Base-by-base conservation (phyloP, 2,797 vertebrate species). In the Podarcis siculus region DNA sequence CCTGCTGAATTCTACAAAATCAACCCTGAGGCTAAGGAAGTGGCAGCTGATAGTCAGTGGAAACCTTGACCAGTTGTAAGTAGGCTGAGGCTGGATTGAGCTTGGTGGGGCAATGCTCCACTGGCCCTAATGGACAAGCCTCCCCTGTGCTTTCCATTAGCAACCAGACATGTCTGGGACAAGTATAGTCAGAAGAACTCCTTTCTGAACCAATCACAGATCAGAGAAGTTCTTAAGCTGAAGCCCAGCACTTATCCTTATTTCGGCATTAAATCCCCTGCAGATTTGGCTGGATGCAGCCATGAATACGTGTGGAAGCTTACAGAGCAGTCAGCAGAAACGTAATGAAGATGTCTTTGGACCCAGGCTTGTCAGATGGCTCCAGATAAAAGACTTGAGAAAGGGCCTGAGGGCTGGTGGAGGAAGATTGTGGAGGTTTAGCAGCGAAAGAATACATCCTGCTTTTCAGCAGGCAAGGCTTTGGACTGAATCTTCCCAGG, bases 251-350 rank as follows among this genome's bases (percentile, higher is more conserved):
- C 32, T 58, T 61, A 21, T 42, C 89, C 84, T 71, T 79, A 37
- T 32, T 85, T 81, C n/a, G 73, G 87, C 61, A 89, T 0, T 85
- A 89, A 67, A 21, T 55, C 42, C 1, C 1, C 5, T 89, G 91
- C 49, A 86, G 64, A 75, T 71, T 79, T 87, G 77, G 81, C 89
- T 84, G 89, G 39, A 35, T 61, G 25, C 35, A 49, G 69, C 15
- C 13, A 32, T 79, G 37, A 23, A 39, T 64, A 79, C 66, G 27
- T 37, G 5, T 25, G 88, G 35, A 61, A 58, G 75, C 86, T 89
- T 69, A 72, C 84, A 76, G 85, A 91, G 67, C 8, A 66, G 75
- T 71, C n/a, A 35, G 37, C 1, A 82, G 32, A 1, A 69, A 42
- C 13, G 1, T 8, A 25, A n/a, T 61, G 78, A 79, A 79, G n/a